phyloP scores from a whole-genome alignment of 2,797 vertebrate genomes.

The Karalla daura region DNA sequence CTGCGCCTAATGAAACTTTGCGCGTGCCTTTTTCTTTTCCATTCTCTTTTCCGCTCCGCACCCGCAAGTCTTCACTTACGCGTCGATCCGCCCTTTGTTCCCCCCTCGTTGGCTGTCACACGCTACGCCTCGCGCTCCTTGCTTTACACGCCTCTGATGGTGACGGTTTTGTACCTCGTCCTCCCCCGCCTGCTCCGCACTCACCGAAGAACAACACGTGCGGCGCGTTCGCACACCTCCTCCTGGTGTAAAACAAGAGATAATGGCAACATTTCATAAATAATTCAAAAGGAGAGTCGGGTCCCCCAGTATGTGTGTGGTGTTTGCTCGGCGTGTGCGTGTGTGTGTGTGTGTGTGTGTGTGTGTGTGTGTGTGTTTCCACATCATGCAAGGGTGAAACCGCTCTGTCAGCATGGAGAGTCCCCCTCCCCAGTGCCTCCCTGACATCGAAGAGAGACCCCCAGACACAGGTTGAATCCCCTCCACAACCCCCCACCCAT shows the following conservation, averaged over 20 bases:
- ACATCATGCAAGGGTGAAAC: slow-evolving; percentile 61
- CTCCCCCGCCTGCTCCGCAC: neutral
- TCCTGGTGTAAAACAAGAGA: slow-evolving; percentile 75
- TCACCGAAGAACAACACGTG: neutral
- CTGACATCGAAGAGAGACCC: slow-evolving; percentile 65
- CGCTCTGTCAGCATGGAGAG: slow-evolving; percentile 81
- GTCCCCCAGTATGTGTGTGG: slow-evolving; percentile 19
- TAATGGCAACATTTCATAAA: slow-evolving; percentile 78
- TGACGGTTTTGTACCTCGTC: neutral
- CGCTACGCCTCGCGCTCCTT: neutral
- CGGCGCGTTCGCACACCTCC: neutral
- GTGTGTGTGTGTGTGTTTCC: slow-evolving; percentile 40
- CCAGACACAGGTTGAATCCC: slow-evolving; percentile 72
- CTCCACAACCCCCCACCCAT: neutral
- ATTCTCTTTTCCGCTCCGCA: neutral
- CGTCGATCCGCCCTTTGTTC: slow-evolving; percentile 21
- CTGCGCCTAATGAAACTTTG: neutral
- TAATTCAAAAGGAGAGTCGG: slow-evolving; percentile 69
- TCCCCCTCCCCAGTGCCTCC: slow-evolving; percentile 50
- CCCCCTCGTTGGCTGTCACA: slow-evolving; percentile 12
- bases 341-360: slow-evolving; percentile 14
- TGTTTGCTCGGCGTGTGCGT: slow-evolving; percentile 14
- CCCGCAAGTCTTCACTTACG: neutral
- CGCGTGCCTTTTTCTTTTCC: neutral
- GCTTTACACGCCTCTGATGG: neutral